Conservation (phyloP, 2,888 invertebrate species). For the Cephus spinipes region DNA sequence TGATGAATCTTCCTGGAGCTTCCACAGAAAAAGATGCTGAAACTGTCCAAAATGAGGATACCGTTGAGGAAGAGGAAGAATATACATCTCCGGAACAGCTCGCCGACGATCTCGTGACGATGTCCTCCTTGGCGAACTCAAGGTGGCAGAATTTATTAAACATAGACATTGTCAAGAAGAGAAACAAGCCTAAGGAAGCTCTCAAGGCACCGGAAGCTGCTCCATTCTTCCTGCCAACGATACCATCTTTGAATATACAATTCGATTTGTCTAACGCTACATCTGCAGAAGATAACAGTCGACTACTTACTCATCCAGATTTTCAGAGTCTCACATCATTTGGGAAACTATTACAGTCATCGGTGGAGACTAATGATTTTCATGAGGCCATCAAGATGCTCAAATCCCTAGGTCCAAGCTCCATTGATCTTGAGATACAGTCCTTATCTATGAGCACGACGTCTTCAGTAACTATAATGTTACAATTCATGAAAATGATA, state of each 20-base stretch:
- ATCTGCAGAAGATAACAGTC: slow-evolving; percentile 61
- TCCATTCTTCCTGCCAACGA: slow-evolving; percentile 95
- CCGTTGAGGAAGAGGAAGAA: slow-evolving; percentile 69
- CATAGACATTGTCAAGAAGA: slow-evolving; percentile 85
- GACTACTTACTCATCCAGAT: slow-evolving; percentile 71
- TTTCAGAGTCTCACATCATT: slow-evolving; percentile 78
- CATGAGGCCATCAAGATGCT: slow-evolving; percentile 72
- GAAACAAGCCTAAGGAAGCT: slow-evolving; percentile 91
- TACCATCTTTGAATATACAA: slow-evolving; percentile 83
- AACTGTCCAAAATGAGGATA: slow-evolving; percentile 72
- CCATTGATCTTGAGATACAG: slow-evolving; percentile 89
- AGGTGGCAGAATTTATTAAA: slow-evolving; percentile 93
- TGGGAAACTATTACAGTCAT: slow-evolving; percentile 73
- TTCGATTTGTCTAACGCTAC: slow-evolving; percentile 77
- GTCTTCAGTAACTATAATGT: slow-evolving; percentile 78
- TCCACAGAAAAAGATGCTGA: slow-evolving; percentile 71
- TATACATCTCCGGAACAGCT: slow-evolving; percentile 84
- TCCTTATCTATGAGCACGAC: slow-evolving; percentile 81
- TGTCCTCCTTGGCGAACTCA: slow-evolving; percentile 86
- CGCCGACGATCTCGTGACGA: slow-evolving; percentile 80
- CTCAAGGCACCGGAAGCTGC: slow-evolving; percentile 87
- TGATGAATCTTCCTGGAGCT: slow-evolving; percentile 68
- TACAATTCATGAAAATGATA: slow-evolving; percentile 83
- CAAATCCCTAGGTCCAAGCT: slow-evolving; percentile 82
- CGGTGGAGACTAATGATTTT: slow-evolving; percentile 70